A percentile compares a stretch with the other conserved stretches of the same genome.
Evolutionary conservation across 2,888 invertebrate species (phyloP).

Genomic region (Ophion costatus): DNA sequence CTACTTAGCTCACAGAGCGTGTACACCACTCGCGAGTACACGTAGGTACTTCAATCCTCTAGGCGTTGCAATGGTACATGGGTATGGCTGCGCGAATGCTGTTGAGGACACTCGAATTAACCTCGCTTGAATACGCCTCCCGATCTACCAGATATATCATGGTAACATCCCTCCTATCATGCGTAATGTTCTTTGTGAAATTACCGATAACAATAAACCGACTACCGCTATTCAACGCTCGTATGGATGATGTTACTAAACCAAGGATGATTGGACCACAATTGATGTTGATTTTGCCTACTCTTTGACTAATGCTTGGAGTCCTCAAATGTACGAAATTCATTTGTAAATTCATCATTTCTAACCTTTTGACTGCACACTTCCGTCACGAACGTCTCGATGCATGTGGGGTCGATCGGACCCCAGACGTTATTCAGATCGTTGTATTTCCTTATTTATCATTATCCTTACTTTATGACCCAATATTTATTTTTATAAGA

Average conservation of each 20-base stretch:
- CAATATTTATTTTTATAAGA: no score
- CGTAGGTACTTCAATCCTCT: constrained; percentile 34
- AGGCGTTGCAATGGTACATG: constrained; percentile 29
- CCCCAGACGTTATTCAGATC: no score
- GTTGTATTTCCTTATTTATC: no score
- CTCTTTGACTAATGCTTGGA: no score
- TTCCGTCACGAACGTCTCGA: no score
- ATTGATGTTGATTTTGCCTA: no score
- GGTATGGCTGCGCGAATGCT: constrained; percentile 1
- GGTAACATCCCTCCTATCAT: constrained; percentile 20
- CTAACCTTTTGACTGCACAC: no score
- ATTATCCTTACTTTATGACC: no score
- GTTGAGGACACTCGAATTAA: constrained; percentile 34
- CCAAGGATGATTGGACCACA: background rate
- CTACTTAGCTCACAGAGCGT: constrained; percentile 37
- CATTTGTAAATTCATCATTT: no score
- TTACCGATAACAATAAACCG: constrained; percentile 19
- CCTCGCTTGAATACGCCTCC: constrained; percentile 6
- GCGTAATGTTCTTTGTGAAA: constrained; percentile 11
- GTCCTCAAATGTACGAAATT: no score
- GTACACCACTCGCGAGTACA: constrained; percentile 17
- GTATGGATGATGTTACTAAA: background rate
- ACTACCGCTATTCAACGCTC: background rate
- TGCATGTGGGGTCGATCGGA: no score
- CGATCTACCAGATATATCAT: constrained; percentile 17